Evolutionary conservation across 1,140 invertebrate genomes (phyloP).

Genomic region (Drosophila carrolli): DNA sequence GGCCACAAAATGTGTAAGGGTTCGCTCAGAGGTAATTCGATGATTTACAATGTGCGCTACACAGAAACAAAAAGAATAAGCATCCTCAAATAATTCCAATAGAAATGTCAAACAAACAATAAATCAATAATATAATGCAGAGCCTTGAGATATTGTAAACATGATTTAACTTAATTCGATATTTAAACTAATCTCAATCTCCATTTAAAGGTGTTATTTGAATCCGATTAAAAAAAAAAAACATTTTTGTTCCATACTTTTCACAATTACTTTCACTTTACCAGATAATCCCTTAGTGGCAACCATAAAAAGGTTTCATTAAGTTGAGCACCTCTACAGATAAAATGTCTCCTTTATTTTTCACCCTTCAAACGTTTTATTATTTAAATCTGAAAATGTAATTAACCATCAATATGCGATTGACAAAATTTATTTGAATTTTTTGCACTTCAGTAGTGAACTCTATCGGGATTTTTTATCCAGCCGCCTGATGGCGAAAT

Average conservation of each 20-base stretch:
- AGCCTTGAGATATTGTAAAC: no score
- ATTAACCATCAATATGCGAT: constrained; percentile 52
- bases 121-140: no score
- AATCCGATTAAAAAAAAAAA: no score
- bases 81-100: no score
- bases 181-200: no score
- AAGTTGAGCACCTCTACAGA: constrained; percentile 23
- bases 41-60: constrained; percentile 7
- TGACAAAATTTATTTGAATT: constrained; percentile 32
- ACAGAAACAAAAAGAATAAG: constrained; percentile 2
- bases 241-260: background rate
- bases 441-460: constrained; percentile 14
- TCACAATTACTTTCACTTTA: constrained; percentile 22
- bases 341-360: constrained; percentile 8
- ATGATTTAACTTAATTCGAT: no score
- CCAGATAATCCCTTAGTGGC: constrained; percentile 31
- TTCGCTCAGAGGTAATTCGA: constrained; percentile 19
- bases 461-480: constrained; percentile 14
- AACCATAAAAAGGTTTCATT: constrained; percentile 49
- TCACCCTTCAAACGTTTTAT: constrained; percentile 13
- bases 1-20: constrained; percentile 24
- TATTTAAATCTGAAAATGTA: constrained; percentile 53
- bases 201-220: no score
- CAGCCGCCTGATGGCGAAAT: constrained; percentile 1
- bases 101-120: no score